Conservation (phyloP, 2,113 vertebrate genomes). For the Rhabdornis inornatus region DNA sequence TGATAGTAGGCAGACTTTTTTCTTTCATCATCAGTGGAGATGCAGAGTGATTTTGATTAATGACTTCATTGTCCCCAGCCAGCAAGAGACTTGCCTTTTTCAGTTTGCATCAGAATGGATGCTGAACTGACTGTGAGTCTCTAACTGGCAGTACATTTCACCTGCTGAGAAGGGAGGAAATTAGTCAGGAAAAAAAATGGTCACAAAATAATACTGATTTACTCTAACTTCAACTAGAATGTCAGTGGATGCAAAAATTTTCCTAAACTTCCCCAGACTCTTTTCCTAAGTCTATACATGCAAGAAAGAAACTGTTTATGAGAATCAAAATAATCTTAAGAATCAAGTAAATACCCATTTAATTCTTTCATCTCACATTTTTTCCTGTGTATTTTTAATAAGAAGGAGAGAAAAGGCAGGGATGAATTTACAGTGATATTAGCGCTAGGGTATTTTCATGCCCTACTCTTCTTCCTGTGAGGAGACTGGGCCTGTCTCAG, state of each 20-base stretch:
- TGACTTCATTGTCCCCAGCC: constrained; percentile 59
- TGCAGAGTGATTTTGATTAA: constrained; percentile 61
- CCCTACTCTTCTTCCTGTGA: neutral
- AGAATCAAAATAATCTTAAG: neutral
- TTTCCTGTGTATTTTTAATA: neutral
- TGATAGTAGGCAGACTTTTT: constrained; percentile 14
- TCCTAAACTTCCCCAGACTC: neutral
- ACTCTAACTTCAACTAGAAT: neutral
- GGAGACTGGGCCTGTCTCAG: neutral
- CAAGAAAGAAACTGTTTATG: neutral
- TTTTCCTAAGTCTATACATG: neutral
- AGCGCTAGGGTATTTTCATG: neutral
- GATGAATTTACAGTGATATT: neutral
- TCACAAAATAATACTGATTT: constrained; percentile 43
- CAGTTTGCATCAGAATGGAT: constrained; percentile 59
- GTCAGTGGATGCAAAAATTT: neutral
- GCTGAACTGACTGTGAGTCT: constrained; percentile 31
- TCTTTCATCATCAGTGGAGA: constrained; percentile 27
- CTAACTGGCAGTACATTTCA: constrained; percentile 39
- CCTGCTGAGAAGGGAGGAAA: constrained; percentile 56
- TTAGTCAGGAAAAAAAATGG: constrained; percentile 37
- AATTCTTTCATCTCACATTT: neutral
- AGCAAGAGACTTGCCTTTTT: constrained; percentile 59
- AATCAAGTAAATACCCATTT: neutral
- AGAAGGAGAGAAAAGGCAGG: neutral